phyloP scores from a whole-genome alignment of 2,797 vertebrate genomes.

The Rallus crepitans region DNA sequence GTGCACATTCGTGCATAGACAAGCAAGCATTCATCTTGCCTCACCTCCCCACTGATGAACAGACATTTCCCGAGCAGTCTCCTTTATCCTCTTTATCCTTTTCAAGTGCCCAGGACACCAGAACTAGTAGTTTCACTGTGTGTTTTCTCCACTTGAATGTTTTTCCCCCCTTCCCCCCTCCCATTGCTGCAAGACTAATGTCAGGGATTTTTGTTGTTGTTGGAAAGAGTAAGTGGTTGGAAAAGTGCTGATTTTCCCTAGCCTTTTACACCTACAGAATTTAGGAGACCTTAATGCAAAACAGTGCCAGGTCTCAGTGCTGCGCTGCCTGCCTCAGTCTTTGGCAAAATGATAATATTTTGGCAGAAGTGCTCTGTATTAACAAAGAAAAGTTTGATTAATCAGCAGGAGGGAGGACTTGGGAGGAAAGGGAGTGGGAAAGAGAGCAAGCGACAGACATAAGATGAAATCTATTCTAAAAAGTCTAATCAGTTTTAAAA shows the following conservation, averaged over 20 bases:
- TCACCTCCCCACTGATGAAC: not conserved
- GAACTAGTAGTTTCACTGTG: not conserved
- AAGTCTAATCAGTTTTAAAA: constrained; percentile 73
- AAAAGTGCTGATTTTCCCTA: constrained; percentile 67
- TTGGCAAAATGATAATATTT: constrained; percentile 46
- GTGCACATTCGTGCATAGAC: not conserved
- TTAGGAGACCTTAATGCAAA: constrained; percentile 31
- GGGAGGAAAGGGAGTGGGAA: not conserved
- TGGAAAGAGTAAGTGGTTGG: constrained; percentile 35
- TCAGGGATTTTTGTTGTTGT: constrained; percentile 55
- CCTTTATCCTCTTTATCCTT: not conserved
- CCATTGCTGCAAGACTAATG: not conserved
- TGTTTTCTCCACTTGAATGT: not conserved
- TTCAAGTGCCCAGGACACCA: not conserved
- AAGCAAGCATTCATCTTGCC: not conserved
- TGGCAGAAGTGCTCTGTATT: constrained; percentile 45
- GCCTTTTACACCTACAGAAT: constrained; percentile 3
- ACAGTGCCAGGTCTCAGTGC: constrained; percentile 56
- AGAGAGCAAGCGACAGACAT: not conserved
- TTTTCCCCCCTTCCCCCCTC: not conserved
- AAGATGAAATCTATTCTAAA: constrained; percentile 34
- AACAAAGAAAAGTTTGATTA: constrained; percentile 62
- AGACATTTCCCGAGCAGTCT: not conserved
- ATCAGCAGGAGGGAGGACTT: constrained; percentile 27
- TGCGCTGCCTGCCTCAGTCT: constrained; percentile 39